These are phyloP conservation scores for Drosophila punjabiensis DNA, from an alignment of 1,140 invertebrate species.

Conservation along the genomic window DNA sequence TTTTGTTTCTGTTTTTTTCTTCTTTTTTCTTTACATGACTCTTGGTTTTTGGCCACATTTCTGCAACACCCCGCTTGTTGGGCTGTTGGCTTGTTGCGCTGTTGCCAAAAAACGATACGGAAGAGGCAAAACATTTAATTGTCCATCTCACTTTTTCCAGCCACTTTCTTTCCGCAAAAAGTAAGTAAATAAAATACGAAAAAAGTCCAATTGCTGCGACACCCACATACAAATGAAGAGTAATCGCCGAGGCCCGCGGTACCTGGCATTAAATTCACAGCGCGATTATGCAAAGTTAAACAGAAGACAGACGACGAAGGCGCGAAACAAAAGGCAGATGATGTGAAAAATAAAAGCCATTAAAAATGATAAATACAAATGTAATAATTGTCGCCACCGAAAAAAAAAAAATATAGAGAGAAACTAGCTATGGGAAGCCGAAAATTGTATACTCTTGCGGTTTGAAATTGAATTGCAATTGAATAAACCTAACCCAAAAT, in stretches of 20 bases:
- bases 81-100: background rate
- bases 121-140: slow-evolving; percentile 12
- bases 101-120: slow-evolving; percentile 6
- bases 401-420: background rate
- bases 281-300: slow-evolving; percentile 16
- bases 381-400: slow-evolving; percentile 16
- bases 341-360: slow-evolving; percentile 16
- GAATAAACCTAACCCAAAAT: too few relatives aligned
- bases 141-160: slow-evolving; percentile 17
- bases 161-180: slow-evolving; percentile 21
- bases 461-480: too few relatives aligned
- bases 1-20: background rate
- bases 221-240: slow-evolving; percentile 20
- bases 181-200: background rate
- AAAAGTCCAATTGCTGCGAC: slow-evolving; percentile 15
- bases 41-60: slow-evolving; percentile 9
- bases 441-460: background rate
- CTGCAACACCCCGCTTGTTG: background rate
- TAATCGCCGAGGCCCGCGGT: background rate
- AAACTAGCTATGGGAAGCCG: background rate
- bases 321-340: slow-evolving; percentile 9
- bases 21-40: background rate
- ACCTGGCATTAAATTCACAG: slow-evolving; percentile 8
- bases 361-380: slow-evolving; percentile 7
- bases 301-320: background rate